Percentiles rank a stretch among this genome's conserved stretches.
Conservation (phyloP, 2,888 invertebrate species). For the Macrosoma leucophasiata region DNA sequence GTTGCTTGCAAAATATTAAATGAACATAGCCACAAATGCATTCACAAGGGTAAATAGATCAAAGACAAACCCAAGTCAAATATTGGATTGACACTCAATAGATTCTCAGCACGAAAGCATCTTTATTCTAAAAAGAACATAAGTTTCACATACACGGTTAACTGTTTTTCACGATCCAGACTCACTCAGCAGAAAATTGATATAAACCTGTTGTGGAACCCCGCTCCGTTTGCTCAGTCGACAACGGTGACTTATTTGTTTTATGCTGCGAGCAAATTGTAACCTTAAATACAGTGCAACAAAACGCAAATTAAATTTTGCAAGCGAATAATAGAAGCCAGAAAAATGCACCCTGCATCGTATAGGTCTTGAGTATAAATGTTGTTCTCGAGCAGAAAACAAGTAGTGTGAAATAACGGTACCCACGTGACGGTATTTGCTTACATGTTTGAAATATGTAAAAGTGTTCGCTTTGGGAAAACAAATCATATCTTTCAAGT, state of each 20-base stretch:
- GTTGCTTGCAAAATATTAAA: too few relatives aligned
- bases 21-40: too few relatives aligned
- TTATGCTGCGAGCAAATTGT: conserved; percentile 30
- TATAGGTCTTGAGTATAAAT: conserved; percentile 53
- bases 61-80: too few relatives aligned
- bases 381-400: conserved; percentile 50
- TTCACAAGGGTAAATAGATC: too few relatives aligned
- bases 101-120: conserved; percentile 28
- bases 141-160: conserved; percentile 44
- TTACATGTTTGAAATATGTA: conserved; percentile 47
- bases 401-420: conserved; percentile 49
- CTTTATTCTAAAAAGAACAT: conserved; percentile 37
- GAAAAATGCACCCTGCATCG: conserved; percentile 54
- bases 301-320: conserved; percentile 27
- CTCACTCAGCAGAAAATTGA: conserved; percentile 71
- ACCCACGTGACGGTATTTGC: conserved; percentile 33
- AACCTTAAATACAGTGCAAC: conserved; percentile 33
- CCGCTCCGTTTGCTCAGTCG: conserved; percentile 60
- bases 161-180: conserved; percentile 65
- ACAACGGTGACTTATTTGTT: conserved; percentile 57
- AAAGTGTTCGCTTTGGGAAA: conserved; percentile 31
- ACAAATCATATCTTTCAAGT: conserved; percentile 15
- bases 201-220: conserved; percentile 66
- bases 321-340: conserved; percentile 41
- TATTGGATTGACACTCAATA: too few relatives aligned